phyloP scores from a whole-genome alignment of 2,888 invertebrate species.

The Scaptomyza caliginosa region DNA sequence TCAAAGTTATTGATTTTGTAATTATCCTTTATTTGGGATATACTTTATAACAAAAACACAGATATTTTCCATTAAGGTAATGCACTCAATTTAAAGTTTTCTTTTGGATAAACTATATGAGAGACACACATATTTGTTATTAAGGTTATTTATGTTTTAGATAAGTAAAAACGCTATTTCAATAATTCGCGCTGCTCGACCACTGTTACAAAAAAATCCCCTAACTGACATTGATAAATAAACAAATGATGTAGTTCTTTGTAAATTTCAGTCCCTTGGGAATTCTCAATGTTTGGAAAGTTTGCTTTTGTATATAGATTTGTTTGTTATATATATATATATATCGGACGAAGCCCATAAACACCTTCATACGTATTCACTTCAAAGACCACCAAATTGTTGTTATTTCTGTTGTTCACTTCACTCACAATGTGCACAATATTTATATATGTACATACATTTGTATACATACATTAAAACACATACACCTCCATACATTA shows the following conservation, averaged over 20 bases:
- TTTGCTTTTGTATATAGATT: constrained; percentile 6
- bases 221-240: constrained; percentile 1
- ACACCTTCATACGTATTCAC: constrained; percentile 48
- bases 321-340: constrained; percentile 1
- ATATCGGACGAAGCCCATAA: constrained; percentile 45
- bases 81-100: background rate
- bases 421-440: constrained; percentile 21
- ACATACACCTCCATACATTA: background rate
- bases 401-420: constrained; percentile 18
- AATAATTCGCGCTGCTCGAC: background rate
- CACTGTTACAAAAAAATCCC: background rate
- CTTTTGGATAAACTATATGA: background rate
- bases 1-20: background rate
- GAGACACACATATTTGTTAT: background rate
- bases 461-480: background rate
- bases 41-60: background rate
- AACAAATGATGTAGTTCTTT: background rate
- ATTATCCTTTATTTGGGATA: background rate
- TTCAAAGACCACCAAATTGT: constrained; percentile 52
- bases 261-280: constrained; percentile 37
- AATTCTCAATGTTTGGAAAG: constrained; percentile 21
- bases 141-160: background rate
- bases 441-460: background rate
- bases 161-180: too few relatives aligned
- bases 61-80: too few relatives aligned